A percentile compares a stretch with the other conserved stretches of the same genome.
Conservation (phyloP, 2,888 invertebrate species). For the Ichneumoninae sp. region DNA sequence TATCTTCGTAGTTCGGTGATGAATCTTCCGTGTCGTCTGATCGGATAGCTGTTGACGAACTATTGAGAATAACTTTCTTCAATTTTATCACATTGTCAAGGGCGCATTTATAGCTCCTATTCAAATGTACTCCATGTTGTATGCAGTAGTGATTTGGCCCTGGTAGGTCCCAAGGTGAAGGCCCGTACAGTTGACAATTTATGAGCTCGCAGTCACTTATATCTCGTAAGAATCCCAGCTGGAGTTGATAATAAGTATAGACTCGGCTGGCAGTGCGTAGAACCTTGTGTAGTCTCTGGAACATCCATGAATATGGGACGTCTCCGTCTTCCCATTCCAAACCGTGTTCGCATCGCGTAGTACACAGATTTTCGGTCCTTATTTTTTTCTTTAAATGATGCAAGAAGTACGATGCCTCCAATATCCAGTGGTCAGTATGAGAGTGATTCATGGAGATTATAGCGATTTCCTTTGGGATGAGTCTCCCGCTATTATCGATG, state of each 20-base stretch:
- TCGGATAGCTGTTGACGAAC: not conserved
- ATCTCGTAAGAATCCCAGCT: not conserved
- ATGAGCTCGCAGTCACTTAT: not conserved
- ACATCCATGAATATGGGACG: constrained; percentile 3
- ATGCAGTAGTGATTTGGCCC: not conserved
- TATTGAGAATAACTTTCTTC: not conserved
- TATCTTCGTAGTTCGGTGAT: not conserved
- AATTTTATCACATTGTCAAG: not conserved
- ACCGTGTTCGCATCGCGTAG: not conserved
- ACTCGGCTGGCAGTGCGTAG: not conserved
- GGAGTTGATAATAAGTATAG: not conserved
- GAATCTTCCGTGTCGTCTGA: not conserved
- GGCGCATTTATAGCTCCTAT: not conserved
- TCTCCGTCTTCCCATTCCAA: constrained; percentile 11
- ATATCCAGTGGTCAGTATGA: not conserved
- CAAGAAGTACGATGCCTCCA: not conserved
- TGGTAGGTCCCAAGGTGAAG: not conserved
- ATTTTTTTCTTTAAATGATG: not conserved
- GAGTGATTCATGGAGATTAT: not conserved
- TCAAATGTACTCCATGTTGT: not conserved
- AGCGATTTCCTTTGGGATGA: not conserved
- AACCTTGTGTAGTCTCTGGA: not conserved
- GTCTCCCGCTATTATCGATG: not conserved
- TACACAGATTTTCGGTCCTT: not conserved
- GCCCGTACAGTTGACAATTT: not conserved